Base-by-base conservation (phyloP, 2,888 invertebrate genomes). In the Chalcis sispes region DNA sequence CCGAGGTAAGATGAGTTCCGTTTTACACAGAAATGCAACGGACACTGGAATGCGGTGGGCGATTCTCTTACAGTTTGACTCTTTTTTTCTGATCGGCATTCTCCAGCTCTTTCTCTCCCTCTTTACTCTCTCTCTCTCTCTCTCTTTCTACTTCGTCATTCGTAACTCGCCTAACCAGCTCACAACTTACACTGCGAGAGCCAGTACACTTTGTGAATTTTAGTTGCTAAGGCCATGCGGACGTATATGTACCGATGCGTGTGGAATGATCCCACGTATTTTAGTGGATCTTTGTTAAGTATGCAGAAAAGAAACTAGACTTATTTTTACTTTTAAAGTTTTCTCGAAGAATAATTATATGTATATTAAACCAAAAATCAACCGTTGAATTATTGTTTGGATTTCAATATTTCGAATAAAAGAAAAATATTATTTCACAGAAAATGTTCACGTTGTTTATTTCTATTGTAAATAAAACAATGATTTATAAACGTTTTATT, bases 51-150 rank as follows among this genome's bases (percentile, higher is more conserved):
- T 71, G 71, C 62, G 29, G 42, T 71, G 71, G 40, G 59, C 52
- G 70, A 59, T 27, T 36, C 70, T 52, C 70, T 58, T n/a, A 48
- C 48, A 13, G 48, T 48, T 48, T 48, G 48, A 13, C 27, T 36
- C 32, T 59, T 61, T 67, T 71, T 73, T 61, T 61, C 66, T 61
- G 61, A 66, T 73, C 73, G 61, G 56, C 67, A 61, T 73, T 73
- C 67, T 61, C 59, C 46, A n/a, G n/a, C 61, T 5, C 25, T 36
- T 27, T 18, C 40, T 52, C 50, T 62, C 61, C 29, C 52, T 61
- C 61, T n/a, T n/a, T n/a, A n/a, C n/a, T n/a, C n/a, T n/a, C n/a
- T 71, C 52, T 50, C 54, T 61, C 69, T 0, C 23, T 46, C 69
- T 58, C 52, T 42, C 40, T 18, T 42, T 58, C 62, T 42, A 65